These are phyloP conservation scores for Sycophila texana DNA, from an alignment of 2,888 invertebrate species.

Conservation along the genomic window DNA sequence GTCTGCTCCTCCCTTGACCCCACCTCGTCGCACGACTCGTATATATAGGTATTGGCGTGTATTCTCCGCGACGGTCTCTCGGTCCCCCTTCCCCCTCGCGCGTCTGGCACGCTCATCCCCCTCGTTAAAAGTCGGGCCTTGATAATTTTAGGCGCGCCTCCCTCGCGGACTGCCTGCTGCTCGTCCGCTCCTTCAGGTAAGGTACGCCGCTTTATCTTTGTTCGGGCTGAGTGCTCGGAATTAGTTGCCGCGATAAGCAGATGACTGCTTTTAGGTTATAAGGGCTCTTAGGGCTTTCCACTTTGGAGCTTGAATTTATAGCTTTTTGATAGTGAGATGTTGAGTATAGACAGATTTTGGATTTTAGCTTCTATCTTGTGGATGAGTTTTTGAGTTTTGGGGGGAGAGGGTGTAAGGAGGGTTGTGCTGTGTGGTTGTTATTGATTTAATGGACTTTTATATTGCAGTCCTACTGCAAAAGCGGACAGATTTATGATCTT, in stretches of 20 bases:
- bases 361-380: not conserved
- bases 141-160: not conserved
- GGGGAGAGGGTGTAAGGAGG: too few species aligned
- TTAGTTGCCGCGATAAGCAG: too few species aligned
- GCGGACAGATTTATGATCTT: conserved; percentile 66
- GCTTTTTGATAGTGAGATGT: too few species aligned
- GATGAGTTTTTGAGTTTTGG: too few species aligned
- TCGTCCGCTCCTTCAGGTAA: too few species aligned
- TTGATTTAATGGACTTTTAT: not conserved
- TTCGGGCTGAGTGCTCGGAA: too few species aligned
- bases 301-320: too few species aligned
- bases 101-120: too few species aligned
- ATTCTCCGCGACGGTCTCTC: not conserved
- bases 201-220: too few species aligned
- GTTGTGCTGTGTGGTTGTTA: too few species aligned
- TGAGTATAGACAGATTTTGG: not conserved
- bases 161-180: not conserved
- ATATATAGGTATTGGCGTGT: conserved; percentile 1
- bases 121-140: too few species aligned
- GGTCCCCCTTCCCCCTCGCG: too few species aligned
- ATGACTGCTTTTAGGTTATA: conserved; percentile 12
- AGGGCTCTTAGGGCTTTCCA: not conserved
- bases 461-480: conserved; percentile 63
- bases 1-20: conserved; percentile 36
- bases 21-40: conserved; percentile 23